Percentiles rank a stretch among this genome's conserved stretches.
These are phyloP conservation scores for Embiotoca jacksoni DNA, from an alignment of 2,113 vertebrate genomes.

Conservation along the genomic window DNA sequence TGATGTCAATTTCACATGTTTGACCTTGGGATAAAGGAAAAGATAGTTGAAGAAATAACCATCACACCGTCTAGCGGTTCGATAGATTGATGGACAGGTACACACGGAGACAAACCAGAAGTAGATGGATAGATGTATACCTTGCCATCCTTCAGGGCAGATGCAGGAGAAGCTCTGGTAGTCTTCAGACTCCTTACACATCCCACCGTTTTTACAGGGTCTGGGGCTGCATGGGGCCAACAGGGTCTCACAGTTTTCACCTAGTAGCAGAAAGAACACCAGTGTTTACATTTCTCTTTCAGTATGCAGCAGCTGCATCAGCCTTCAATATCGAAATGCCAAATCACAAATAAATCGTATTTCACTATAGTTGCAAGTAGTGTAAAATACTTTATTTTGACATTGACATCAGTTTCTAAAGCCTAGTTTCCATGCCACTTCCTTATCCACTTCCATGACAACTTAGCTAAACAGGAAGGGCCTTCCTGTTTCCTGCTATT, in stretches of 20 bases:
- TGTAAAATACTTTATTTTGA: conserved; percentile 1
- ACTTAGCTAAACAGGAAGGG: conserved; percentile 89
- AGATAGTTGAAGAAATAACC: background rate
- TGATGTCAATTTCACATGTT: conserved; percentile 95
- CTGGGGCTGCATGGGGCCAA: conserved; percentile 90
- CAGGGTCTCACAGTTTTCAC: conserved; percentile 90
- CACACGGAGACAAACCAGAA: background rate
- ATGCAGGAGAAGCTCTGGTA: conserved; percentile 94
- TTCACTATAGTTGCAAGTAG: background rate
- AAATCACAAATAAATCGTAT: background rate
- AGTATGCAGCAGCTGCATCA: background rate
- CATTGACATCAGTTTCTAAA: conserved; percentile 40
- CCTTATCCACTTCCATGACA: conserved; percentile 88
- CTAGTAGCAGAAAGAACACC: conserved; percentile 76
- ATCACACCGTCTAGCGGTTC: background rate
- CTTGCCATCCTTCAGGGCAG: conserved; percentile 96
- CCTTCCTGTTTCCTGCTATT: conserved; percentile 94
- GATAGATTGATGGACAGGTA: background rate
- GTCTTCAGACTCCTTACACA: conserved; percentile 91
- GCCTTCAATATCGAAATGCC: background rate
- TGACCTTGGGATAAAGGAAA: conserved; percentile 85
- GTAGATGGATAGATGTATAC: conserved; percentile 68
- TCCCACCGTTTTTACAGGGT: conserved; percentile 92
- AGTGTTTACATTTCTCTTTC: background rate
- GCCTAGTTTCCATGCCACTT: conserved; percentile 83